Conservation (phyloP, 2,888 invertebrate species). For the Protophormia terraenovae region DNA sequence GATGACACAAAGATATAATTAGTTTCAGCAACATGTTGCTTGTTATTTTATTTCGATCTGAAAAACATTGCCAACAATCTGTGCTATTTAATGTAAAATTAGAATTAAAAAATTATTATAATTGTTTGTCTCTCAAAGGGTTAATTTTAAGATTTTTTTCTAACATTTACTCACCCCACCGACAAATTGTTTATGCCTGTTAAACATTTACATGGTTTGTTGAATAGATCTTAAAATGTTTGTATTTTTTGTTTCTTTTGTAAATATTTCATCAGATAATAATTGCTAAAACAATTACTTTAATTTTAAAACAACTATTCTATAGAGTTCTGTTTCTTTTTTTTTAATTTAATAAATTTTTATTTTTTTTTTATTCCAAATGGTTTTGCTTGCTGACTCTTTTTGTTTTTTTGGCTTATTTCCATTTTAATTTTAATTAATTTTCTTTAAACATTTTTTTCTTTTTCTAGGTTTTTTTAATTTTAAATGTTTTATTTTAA, state of each 20-base stretch:
- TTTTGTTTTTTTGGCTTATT: neutral
- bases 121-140: neutral
- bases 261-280: constrained; percentile 28
- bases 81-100: no score
- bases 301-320: neutral
- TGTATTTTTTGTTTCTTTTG: neutral
- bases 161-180: neutral
- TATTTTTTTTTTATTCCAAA: neutral
- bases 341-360: neutral
- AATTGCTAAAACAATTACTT: constrained; percentile 22
- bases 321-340: neutral
- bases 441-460: constrained; percentile 2
- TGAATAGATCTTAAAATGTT: neutral
- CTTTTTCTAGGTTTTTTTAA: neutral
- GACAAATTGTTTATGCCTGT: constrained; percentile 17
- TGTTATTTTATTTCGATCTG: neutral
- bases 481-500: constrained; percentile 38
- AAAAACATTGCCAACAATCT: no score
- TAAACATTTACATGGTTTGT: constrained; percentile 34
- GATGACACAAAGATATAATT: no score
- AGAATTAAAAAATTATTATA: no score
- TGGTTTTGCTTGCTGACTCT: constrained; percentile 35
- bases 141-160: neutral
- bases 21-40: neutral
- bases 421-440: constrained; percentile 7